These are phyloP conservation scores for Serrognathus titanus DNA, from an alignment of 2,888 invertebrate genomes.

Conservation along the genomic window DNA sequence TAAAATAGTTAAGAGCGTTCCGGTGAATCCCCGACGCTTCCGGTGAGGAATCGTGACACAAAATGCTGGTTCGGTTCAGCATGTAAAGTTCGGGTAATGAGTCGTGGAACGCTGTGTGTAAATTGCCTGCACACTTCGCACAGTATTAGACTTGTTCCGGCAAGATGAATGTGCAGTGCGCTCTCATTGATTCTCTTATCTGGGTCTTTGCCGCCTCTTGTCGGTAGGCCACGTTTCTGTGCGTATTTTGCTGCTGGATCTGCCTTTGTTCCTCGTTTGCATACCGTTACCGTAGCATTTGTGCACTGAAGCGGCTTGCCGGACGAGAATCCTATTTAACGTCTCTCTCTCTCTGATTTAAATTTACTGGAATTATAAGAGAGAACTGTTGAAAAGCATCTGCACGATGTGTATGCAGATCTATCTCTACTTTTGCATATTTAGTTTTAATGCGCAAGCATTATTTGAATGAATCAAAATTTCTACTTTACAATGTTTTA, in stretches of 20 bases:
- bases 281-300: background rate
- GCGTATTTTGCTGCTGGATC: background rate
- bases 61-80: background rate
- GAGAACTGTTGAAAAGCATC: too few species aligned
- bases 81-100: background rate
- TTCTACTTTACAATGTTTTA: too few species aligned
- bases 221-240: background rate
- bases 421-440: too few species aligned
- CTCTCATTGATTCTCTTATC: background rate
- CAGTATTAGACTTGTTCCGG: conserved; percentile 1
- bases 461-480: too few species aligned
- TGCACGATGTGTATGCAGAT: too few species aligned
- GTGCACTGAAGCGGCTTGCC: background rate
- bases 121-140: conserved; percentile 1
- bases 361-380: too few species aligned
- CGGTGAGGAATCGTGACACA: background rate
- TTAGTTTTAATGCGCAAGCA: too few species aligned
- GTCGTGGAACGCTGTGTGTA: background rate
- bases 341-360: too few species aligned
- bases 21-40: conserved; percentile 1
- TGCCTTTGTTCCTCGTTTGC: background rate
- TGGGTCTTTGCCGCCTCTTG: background rate
- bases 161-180: background rate
- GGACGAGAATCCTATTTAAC: too few species aligned
- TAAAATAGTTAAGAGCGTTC: conserved; percentile 8